These are phyloP conservation scores for Ypsolopha scabrella DNA, from an alignment of 2,888 invertebrate genomes.

Conservation along the genomic window DNA sequence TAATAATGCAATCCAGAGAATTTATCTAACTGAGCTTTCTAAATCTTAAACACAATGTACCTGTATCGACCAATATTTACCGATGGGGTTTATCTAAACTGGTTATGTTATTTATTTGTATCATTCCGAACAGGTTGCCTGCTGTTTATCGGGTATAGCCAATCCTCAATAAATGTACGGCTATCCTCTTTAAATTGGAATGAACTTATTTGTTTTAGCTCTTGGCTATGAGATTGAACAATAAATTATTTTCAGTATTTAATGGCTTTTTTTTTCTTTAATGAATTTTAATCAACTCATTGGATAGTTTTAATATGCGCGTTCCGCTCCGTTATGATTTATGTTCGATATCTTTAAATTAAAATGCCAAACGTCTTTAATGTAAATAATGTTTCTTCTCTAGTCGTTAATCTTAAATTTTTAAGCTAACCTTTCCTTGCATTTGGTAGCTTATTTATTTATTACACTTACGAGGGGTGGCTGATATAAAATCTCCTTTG, in stretches of 20 bases:
- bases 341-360: background rate
- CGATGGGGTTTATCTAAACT: conserved; percentile 60
- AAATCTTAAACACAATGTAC: conserved; percentile 45
- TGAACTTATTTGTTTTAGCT: conserved; percentile 50
- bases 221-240: conserved; percentile 27
- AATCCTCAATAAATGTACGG: conserved; percentile 53
- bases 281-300: conserved; percentile 30
- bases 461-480: no score
- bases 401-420: no score
- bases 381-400: conserved; percentile 5
- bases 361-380: background rate
- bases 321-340: background rate
- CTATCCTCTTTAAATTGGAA: conserved; percentile 50
- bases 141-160: conserved; percentile 32
- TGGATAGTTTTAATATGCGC: conserved; percentile 5
- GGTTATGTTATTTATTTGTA: conserved; percentile 56
- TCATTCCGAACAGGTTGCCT: conserved; percentile 56
- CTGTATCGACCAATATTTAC: conserved; percentile 51
- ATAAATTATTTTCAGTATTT: conserved; percentile 30
- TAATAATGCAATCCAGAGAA: conserved; percentile 27
- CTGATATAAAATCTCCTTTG: no score
- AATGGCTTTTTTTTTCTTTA: conserved; percentile 5
- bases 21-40: conserved; percentile 25
- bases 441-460: no score
- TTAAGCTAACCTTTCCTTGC: no score